A percentile compares a stretch with the other conserved stretches of the same genome.
phyloP scores from a whole-genome alignment of 2,113 vertebrate genomes.

The Sinosuthora webbiana region DNA sequence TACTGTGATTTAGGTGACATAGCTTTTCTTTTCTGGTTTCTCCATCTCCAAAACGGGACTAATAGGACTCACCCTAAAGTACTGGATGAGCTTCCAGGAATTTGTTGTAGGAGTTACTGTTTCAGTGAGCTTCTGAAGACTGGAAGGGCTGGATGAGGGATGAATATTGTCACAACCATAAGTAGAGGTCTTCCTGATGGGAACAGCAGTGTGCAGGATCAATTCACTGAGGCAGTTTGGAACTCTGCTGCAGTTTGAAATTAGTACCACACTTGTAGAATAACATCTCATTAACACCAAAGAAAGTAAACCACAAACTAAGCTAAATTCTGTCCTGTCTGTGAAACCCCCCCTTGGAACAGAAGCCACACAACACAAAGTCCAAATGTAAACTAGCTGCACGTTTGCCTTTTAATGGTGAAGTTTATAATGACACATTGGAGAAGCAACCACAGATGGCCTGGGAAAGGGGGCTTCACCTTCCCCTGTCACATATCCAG shows the following conservation, averaged over 20 bases:
- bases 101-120: background rate
- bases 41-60: background rate
- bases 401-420: background rate
- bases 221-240: background rate
- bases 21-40: background rate
- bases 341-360: background rate
- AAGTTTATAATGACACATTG: background rate
- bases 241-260: background rate
- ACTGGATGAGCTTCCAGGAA: background rate
- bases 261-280: background rate
- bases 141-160: background rate
- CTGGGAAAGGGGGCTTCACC: background rate
- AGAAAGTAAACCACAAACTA: background rate
- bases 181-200: background rate
- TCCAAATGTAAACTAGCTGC: background rate
- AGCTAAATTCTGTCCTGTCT: background rate
- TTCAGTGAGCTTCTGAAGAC: background rate
- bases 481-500: background rate
- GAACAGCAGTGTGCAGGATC: background rate
- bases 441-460: background rate
- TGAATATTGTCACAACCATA: background rate
- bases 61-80: background rate
- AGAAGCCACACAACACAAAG: background rate
- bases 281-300: background rate
- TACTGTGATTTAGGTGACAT: background rate